A percentile compares a stretch with the other conserved stretches of the same genome.
These are phyloP conservation scores for Catagonus wagneri DNA, from an alignment of 2,113 vertebrate genomes.

Conservation along the genomic window DNA sequence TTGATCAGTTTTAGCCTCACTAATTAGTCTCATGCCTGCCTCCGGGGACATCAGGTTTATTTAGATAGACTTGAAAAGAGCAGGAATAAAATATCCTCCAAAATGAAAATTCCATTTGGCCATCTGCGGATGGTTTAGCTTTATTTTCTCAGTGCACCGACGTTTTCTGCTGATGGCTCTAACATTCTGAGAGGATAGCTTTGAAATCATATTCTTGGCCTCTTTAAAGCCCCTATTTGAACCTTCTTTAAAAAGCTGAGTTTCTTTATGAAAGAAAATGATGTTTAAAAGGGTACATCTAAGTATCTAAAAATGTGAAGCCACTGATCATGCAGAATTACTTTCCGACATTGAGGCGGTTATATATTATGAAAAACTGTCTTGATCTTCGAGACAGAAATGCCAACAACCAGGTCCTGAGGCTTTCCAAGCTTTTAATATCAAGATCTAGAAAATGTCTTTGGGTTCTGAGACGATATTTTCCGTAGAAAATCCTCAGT, in stretches of 20 bases:
- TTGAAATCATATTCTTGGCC: constrained; percentile 79
- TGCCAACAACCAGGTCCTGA: background rate
- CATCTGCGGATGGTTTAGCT: constrained; percentile 71
- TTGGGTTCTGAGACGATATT: background rate
- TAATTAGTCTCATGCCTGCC: constrained; percentile 76
- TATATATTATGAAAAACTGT: constrained; percentile 66
- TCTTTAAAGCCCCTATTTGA: constrained; percentile 80
- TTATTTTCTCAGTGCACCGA: constrained; percentile 75
- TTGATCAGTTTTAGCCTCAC: constrained; percentile 60
- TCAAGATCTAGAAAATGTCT: background rate
- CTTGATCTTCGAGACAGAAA: constrained; percentile 56
- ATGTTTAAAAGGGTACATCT: constrained; percentile 72
- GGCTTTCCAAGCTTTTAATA: background rate
- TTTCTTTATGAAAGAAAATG: constrained; percentile 77
- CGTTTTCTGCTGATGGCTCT: constrained; percentile 63
- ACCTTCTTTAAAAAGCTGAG: constrained; percentile 70
- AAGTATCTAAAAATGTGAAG: constrained; percentile 77
- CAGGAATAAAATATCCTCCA: constrained; percentile 75
- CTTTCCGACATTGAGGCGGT: constrained; percentile 57
- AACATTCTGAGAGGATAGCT: constrained; percentile 65
- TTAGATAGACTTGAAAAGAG: constrained; percentile 80
- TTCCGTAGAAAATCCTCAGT: background rate
- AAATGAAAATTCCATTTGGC: constrained; percentile 70
- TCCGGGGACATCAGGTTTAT: constrained; percentile 74
- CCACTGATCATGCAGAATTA: constrained; percentile 64